These are phyloP conservation scores for Turritopsis dohrnii DNA, from an alignment of 30 jellyfish, hydroid and myxozoan species.

Conservation along the genomic window DNA sequence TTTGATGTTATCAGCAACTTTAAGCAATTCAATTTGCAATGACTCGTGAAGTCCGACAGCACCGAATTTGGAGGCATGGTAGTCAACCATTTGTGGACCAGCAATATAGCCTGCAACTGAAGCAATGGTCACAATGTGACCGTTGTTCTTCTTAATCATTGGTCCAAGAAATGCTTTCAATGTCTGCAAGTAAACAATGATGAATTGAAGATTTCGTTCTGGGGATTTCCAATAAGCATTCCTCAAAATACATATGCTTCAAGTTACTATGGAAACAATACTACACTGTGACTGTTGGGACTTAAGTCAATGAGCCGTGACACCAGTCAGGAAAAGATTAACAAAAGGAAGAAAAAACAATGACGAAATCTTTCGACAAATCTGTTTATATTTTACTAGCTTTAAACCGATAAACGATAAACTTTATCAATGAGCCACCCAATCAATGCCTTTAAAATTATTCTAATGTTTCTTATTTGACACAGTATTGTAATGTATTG, in stretches of 20 bases:
- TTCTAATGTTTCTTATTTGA: too few relatives aligned
- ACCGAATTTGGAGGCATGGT: constrained; percentile 90
- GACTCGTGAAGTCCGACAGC: constrained; percentile 91
- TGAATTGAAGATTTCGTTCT: not conserved
- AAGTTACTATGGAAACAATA: too few relatives aligned
- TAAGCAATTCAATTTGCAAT: constrained; percentile 48
- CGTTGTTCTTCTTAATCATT: constrained; percentile 73
- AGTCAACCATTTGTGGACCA: constrained; percentile 56
- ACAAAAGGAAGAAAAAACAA: too few relatives aligned
- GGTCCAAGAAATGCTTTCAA: constrained; percentile 82
- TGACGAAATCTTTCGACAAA: too few relatives aligned
- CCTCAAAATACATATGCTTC: not conserved
- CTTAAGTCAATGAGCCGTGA: too few relatives aligned
- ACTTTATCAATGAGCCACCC: too few relatives aligned
- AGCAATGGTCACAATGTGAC: constrained; percentile 76
- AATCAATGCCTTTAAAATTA: too few relatives aligned
- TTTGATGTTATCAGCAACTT: constrained; percentile 23
- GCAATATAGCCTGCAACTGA: constrained; percentile 86
- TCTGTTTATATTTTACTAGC: too few relatives aligned
- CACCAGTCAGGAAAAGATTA: too few relatives aligned
- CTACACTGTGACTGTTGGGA: too few relatives aligned
- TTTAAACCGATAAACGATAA: too few relatives aligned
- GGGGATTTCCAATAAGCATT: not conserved
- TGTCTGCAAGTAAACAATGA: constrained; percentile 44
- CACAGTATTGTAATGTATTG: too few relatives aligned